Evolutionary conservation across 1,140 invertebrate species (phyloP), one percentile per base, ranked within the genome.

Genomic region (Thaumatotibia leucotreta): DNA sequence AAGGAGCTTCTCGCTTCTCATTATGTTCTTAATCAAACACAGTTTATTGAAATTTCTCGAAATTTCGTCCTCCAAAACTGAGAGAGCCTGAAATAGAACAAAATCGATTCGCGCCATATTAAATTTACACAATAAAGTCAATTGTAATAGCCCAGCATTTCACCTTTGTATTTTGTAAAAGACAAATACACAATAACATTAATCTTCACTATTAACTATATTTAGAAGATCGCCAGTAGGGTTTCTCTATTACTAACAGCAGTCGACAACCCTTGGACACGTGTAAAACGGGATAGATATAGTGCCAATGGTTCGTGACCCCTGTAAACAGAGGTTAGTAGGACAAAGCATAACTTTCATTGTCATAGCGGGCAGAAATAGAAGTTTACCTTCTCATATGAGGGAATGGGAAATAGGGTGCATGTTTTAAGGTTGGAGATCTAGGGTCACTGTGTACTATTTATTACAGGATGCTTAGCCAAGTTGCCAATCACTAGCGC

Each of bases 281-380:
- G 52, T 58, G 52, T 58, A 45, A 9, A 20, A 5, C 6, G 4
- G 14, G 20, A 24, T 11, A 27, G 4, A 58, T 14, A 27, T 14
- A 24, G 24, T 58, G 52, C 52, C 27, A 29, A 11, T 24, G n/a
- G 52, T 58, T 58, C 52, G 29, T n/a, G 52, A 58, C 22, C 52
- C 52, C 52, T 58, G 39, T 58, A 58, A 31, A 58, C 52, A 58
- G n/a, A 8, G 23, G 52, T 58, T 58, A 29, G 52, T 58, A 29
- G 52, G 52, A 58, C 52, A 14, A 27, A 58, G 52, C 23, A 58
- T 58, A 58, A 58, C 52, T 58, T 58, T 58, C 6, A 54, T 54
- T 54, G 50, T 54, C 23, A 14, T 6, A 20, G 39, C 50, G 23
- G n/a, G n/a, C 24, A 14, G 24, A 58, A 58, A 58, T 27, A 29